Percentiles rank a stretch among this genome's conserved stretches.
Conservation (phyloP, 1,140 invertebrate species). For the Tetragonula clypearis region DNA sequence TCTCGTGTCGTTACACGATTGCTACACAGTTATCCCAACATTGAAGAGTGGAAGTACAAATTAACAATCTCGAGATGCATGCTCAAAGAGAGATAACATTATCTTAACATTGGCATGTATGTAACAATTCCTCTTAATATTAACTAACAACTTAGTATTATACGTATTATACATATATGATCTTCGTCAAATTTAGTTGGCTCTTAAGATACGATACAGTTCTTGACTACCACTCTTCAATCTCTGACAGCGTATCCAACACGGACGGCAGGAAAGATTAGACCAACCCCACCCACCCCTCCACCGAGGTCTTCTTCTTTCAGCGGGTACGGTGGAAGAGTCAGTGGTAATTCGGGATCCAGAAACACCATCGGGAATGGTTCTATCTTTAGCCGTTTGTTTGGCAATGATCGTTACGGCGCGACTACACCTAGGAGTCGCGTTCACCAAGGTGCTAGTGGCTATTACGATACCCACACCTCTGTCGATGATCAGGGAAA, state of each 20-base stretch:
- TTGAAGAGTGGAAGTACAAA: slow-evolving; percentile 37
- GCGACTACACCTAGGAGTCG: slow-evolving; percentile 55
- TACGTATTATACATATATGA: no score
- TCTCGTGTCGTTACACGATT: background rate
- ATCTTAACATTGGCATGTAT: background rate
- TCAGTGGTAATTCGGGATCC: slow-evolving; percentile 64
- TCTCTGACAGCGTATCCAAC: slow-evolving; percentile 56
- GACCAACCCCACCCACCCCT: slow-evolving; percentile 62
- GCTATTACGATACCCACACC: slow-evolving; percentile 72
- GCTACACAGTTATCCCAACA: background rate
- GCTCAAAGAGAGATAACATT: background rate
- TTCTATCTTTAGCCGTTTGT: slow-evolving; percentile 72
- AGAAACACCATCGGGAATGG: slow-evolving; percentile 71
- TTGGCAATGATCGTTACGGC: slow-evolving; percentile 58
- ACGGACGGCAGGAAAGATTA: slow-evolving; percentile 11
- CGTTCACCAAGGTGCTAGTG: slow-evolving; percentile 52
- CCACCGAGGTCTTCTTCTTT: slow-evolving; percentile 73
- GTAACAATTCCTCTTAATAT: background rate
- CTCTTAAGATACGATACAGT: no score
- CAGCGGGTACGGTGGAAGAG: slow-evolving; percentile 47
- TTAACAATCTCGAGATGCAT: slow-evolving; percentile 16
- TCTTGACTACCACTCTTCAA: slow-evolving; percentile 51
- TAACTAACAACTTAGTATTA: slow-evolving; percentile 10
- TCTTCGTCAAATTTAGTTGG: background rate
- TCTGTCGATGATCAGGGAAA: slow-evolving; percentile 69